phyloP scores from a whole-genome alignment of 2,888 invertebrate genomes.

The Eristalinus aeneus region DNA sequence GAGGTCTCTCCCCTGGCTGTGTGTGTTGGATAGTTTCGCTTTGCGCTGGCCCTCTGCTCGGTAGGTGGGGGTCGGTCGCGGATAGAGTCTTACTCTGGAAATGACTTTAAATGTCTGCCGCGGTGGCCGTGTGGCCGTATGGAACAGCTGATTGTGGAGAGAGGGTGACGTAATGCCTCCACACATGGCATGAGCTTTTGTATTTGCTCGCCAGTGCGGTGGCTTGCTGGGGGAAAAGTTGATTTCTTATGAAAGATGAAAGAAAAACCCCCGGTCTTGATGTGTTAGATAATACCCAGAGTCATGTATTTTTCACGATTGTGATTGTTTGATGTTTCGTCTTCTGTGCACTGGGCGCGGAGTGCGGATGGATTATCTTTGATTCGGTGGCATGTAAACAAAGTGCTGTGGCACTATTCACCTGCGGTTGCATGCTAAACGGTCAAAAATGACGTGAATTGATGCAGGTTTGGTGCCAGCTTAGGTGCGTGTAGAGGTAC shows the following conservation, averaged over 20 bases:
- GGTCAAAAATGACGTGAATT: background rate
- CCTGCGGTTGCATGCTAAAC: background rate
- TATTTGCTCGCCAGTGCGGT: background rate
- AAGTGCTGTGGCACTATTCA: background rate
- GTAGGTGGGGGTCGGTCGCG: background rate
- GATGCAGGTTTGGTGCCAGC: background rate
- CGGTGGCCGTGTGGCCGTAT: background rate
- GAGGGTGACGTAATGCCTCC: slow-evolving; percentile 61
- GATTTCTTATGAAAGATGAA: slow-evolving; percentile 32
- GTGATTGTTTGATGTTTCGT: background rate
- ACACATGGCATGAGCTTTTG: slow-evolving; percentile 27
- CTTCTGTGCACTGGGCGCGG: background rate
- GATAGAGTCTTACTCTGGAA: slow-evolving; percentile 17
- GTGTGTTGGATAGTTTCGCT: slow-evolving; percentile 5
- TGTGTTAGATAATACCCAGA: background rate
- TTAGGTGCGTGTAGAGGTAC: background rate
- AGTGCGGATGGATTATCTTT: background rate
- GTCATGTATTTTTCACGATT: background rate
- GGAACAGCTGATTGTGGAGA: slow-evolving; percentile 54
- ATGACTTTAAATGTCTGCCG: slow-evolving; percentile 56
- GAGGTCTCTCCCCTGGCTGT: background rate
- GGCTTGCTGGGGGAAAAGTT: slow-evolving; percentile 23
- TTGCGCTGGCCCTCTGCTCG: background rate
- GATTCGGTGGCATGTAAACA: background rate
- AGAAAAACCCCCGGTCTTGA: slow-evolving; percentile 6